Evolutionary conservation across 2,113 vertebrate species (phyloP), one percentile per base, ranked within the genome.

Genomic region (Panthera tigris): DNA sequence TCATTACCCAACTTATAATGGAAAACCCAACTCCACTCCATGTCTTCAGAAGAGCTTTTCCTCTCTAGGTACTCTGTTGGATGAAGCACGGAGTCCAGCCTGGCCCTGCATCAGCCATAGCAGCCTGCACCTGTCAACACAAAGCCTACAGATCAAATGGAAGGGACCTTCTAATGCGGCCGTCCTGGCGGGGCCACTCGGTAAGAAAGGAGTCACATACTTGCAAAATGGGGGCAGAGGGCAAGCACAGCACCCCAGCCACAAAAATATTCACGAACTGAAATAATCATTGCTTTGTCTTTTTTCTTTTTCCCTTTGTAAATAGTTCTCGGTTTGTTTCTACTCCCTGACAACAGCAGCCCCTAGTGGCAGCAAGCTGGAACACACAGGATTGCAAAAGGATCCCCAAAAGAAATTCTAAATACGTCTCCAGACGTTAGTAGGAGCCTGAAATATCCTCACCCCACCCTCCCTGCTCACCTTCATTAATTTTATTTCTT

Each of bases 291-390:
- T 0, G 29, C 69, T 94, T 85, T 98, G 97, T 84, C 33, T 96
- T 81, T 88, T 81, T 91, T 19, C n/a, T 45, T n/a, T 55, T 91
- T n/a, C n/a, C n/a, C 13, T 84, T 45, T 14, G 78, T 85, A 82
- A 91, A 0, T 33, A 45, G 39, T 45, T 68, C 36, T 71, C 50
- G 3, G 11, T 1, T 81, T 1, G 0, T 6, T 92, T 19, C 91
- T 89, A 94, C 45, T 61, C 92, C 91, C 98, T 97, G 80, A 66
- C 96, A 86, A 98, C 95, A 98, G 98, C 98, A 94, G 50, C 98
- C 98, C 96, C 98, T 96, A 95, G 98, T 68, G 98, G 98, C 95
- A 68, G 79, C 57, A 91, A 23, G 15, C 48, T 5, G 63, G 39
- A 93, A 57, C 61, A 27, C 29, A 1, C 1, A 27, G n/a, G 74